Conservation (phyloP, 2,888 invertebrate species). For the Timema cristinae region DNA sequence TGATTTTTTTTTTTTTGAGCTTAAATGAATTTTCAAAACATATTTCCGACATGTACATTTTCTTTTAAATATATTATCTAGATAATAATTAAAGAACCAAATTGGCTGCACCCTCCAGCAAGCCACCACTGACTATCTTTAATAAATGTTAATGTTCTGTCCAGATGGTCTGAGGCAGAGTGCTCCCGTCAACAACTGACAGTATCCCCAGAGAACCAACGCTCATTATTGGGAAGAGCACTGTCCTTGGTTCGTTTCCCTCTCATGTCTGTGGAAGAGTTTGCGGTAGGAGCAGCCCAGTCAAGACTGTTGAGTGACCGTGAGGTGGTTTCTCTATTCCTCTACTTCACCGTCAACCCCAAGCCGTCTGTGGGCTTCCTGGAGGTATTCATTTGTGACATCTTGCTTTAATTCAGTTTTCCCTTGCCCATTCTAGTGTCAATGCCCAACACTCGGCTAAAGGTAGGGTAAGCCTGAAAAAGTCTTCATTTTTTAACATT, state of each 20-base stretch:
- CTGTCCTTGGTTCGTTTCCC: conserved; percentile 74
- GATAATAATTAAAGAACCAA: too few relatives aligned
- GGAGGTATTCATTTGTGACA: conserved; percentile 54
- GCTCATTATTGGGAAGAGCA: conserved; percentile 64
- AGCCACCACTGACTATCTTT: neutral
- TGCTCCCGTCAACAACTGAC: conserved; percentile 63
- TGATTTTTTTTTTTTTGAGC: too few relatives aligned
- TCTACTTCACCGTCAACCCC: conserved; percentile 64
- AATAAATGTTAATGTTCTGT: conserved; percentile 20
- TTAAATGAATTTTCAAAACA: too few relatives aligned
- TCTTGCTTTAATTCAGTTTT: too few relatives aligned
- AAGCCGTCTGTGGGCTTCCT: conserved; percentile 70
- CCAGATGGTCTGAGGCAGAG: conserved; percentile 69
- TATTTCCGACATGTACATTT: too few relatives aligned
- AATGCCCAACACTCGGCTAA: too few relatives aligned
- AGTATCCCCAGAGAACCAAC: conserved; percentile 63
- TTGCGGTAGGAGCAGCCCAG: conserved; percentile 71
- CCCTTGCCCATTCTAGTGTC: too few relatives aligned
- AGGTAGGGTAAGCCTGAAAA: too few relatives aligned
- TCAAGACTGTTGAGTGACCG: conserved; percentile 70
- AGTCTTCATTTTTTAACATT: too few relatives aligned
- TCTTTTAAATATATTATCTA: too few relatives aligned
- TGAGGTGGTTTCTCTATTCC: conserved; percentile 69
- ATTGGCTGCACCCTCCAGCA: too few relatives aligned
- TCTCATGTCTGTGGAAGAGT: conserved; percentile 81